Percentiles rank a stretch among this genome's conserved stretches.
phyloP scores from a whole-genome alignment of 2,888 invertebrate species.

The Diarsia mendica region DNA sequence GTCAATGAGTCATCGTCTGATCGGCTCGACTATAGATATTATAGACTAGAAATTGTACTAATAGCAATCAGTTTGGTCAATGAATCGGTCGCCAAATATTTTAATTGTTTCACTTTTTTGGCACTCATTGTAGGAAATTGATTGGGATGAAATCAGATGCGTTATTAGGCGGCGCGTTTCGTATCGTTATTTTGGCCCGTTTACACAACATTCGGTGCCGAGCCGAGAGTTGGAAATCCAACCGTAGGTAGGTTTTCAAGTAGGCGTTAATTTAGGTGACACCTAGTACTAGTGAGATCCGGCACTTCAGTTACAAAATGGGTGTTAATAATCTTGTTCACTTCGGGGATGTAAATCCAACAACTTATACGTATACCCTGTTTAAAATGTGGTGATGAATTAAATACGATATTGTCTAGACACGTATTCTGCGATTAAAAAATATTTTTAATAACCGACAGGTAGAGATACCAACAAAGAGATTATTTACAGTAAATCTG shows the following conservation, averaged over 20 bases:
- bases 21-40: constrained; percentile 22
- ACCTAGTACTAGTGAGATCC: neutral
- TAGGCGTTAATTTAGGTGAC: neutral
- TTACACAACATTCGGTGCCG: neutral
- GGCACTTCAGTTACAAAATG: neutral
- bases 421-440: neutral
- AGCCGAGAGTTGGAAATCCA: neutral
- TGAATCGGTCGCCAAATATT: constrained; percentile 22
- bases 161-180: neutral
- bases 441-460: neutral
- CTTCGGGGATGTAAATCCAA: neutral
- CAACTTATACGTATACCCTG: too few species aligned
- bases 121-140: constrained; percentile 11
- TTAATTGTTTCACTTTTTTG: constrained; percentile 17
- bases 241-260: neutral
- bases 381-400: neutral
- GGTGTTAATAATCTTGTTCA: neutral
- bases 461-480: neutral
- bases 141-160: neutral
- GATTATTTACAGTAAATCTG: neutral
- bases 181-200: neutral
- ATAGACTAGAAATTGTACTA: constrained; percentile 21
- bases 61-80: constrained; percentile 9
- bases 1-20: constrained; percentile 52
- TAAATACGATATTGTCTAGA: neutral